Evolutionary conservation across 2,888 invertebrate species (phyloP), one percentile per base, ranked within the genome.

Genomic region (Dicranocentrus wangi): DNA sequence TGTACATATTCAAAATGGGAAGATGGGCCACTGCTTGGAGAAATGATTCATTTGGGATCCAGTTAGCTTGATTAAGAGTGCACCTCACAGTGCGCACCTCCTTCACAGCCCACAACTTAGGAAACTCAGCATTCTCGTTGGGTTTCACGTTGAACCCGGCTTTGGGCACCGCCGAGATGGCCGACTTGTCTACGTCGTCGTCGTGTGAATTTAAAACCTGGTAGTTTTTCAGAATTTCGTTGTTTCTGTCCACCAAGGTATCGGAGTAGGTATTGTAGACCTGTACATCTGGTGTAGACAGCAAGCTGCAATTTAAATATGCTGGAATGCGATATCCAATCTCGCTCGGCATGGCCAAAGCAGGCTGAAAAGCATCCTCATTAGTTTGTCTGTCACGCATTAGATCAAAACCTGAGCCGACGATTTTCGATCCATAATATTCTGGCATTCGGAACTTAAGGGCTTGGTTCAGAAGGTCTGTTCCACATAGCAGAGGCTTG

Each of bases 141-240:
- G 75, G 76, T 2, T 27, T n/a, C 1, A 81, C 7, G 32, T 77
- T 77, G 19, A 60, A 77, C n/a, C 76, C 76, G 19, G 47, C 61
- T 55, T 69, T 77, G 3, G 60, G 21, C 15, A 32, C 43, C 13
- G 5, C 39, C 39, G 39, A 39, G 5, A 39, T 39, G 5, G 15
- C 42, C 23, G 60, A 8, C 27, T 58, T 68, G 15, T 76, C 68
- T n/a, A n/a, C n/a, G n/a, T n/a, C n/a, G n/a, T n/a, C n/a, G n/a
- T n/a, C n/a, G n/a, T n/a, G n/a, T n/a, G n/a, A n/a, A n/a, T n/a
- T n/a, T n/a, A n/a, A n/a, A n/a, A n/a, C n/a, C n/a, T n/a, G n/a
- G n/a, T n/a, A n/a, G n/a, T n/a, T n/a, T n/a, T n/a, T n/a, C n/a
- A n/a, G n/a, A n/a, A n/a, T n/a, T n/a, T n/a, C n/a, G n/a, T n/a